Evolutionary conservation across 2,888 invertebrate genomes (phyloP).

Genomic region (Acleris laterana): DNA sequence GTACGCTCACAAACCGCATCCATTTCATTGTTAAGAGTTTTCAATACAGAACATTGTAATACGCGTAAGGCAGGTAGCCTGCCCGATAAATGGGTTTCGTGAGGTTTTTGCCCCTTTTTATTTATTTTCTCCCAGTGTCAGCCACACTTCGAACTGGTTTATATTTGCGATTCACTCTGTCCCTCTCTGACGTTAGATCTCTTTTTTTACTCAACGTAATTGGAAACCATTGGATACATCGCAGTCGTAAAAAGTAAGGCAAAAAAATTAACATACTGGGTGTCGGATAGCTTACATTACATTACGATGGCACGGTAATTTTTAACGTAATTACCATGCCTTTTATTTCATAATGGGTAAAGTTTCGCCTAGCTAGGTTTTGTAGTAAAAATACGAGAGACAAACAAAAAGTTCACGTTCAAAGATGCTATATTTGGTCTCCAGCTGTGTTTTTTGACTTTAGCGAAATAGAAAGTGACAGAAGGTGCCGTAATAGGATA

Average conservation of each 20-base stretch:
- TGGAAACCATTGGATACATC: slow-evolving; percentile 30
- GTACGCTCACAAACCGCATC: slow-evolving; percentile 25
- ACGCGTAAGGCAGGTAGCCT: slow-evolving; percentile 51
- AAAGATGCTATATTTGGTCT: too few species aligned
- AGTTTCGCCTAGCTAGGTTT: too few species aligned
- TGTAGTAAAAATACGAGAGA: too few species aligned
- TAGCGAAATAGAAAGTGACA: too few species aligned
- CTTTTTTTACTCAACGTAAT: slow-evolving; percentile 40
- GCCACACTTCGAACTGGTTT: slow-evolving; percentile 42
- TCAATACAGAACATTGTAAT: slow-evolving; percentile 43
- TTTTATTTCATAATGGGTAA: background rate
- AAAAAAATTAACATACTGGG: slow-evolving; percentile 23
- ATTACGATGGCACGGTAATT: slow-evolving; percentile 24
- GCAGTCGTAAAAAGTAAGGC: slow-evolving; percentile 16
- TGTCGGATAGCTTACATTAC: slow-evolving; percentile 26
- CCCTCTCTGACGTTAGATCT: slow-evolving; percentile 43
- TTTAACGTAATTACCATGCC: slow-evolving; percentile 13
- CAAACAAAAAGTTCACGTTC: too few species aligned
- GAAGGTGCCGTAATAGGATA: too few species aligned
- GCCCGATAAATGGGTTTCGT: slow-evolving; percentile 47
- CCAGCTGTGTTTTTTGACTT: too few species aligned
- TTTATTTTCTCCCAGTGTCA: slow-evolving; percentile 43
- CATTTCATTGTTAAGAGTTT: slow-evolving; percentile 30
- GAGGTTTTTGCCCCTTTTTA: slow-evolving; percentile 39
- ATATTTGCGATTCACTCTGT: slow-evolving; percentile 39